Conservation (phyloP, 2,888 invertebrate species). For the Eupithecia vulgata region DNA sequence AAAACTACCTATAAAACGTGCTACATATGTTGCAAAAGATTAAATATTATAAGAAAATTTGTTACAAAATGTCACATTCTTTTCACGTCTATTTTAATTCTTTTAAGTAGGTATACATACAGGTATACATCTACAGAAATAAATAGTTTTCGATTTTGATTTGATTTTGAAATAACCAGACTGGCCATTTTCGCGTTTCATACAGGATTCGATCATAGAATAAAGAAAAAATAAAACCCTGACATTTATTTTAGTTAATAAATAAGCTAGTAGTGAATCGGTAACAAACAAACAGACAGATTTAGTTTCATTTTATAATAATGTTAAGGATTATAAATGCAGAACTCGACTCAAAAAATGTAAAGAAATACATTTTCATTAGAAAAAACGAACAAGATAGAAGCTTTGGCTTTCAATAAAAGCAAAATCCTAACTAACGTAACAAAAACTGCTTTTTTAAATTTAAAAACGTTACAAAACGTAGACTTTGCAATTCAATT, state of each 20-base stretch:
- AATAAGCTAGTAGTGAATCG: not conserved
- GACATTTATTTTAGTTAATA: too few species aligned
- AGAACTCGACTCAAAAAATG: not conserved
- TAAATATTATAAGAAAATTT: too few species aligned
- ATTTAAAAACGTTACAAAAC: slow-evolving; percentile 1
- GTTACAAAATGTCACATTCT: too few species aligned
- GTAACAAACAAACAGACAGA: not conserved
- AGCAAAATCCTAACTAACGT: slow-evolving; percentile 4
- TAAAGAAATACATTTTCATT: not conserved
- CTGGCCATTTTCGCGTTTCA: too few species aligned
- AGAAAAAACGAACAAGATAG: not conserved
- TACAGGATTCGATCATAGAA: not conserved
- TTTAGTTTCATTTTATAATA: not conserved
- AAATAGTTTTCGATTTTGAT: too few species aligned
- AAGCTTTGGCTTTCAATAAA: not conserved
- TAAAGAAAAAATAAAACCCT: too few species aligned
- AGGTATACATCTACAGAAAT: too few species aligned
- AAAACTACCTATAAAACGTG: not conserved
- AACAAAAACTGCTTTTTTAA: slow-evolving; percentile 9
- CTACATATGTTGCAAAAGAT: too few species aligned
- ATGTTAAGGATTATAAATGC: not conserved
- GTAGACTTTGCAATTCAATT: slow-evolving; percentile 5
- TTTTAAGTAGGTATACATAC: too few species aligned
- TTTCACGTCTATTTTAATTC: too few species aligned
- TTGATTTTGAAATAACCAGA: too few species aligned